Base-by-base conservation (phyloP, 2,113 vertebrate species). In the Gymnorhina tibicen region DNA sequence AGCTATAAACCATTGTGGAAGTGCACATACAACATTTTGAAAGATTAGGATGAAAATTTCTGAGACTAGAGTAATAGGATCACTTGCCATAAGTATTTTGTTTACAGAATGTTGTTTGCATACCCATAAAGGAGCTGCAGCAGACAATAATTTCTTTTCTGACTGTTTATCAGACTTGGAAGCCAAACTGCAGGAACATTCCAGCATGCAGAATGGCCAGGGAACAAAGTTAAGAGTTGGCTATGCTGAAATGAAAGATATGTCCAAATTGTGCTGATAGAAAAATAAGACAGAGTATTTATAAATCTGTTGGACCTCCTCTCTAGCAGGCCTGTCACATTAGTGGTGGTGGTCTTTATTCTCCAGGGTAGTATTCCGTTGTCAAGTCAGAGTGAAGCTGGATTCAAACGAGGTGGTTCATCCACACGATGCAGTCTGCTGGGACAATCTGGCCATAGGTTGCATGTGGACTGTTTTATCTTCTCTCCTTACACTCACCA, bases 41-140 rank as follows among this genome's bases (percentile, higher is more conserved):
- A 96, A 95, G 59, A 92, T 68, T 63, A 88, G 84, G 73, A 95
- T 93, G 46, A 70, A 94, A 52, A 93, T 58, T 88, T 94, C 76
- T 95, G 93, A 96, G 85, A 91, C 95, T 55, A 66, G 87, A 98
- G 83, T 75, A 78, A 59, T 64, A 91, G 85, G 77, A 91, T 93
- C 86, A 94, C 96, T 94, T 93, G 91, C 87, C 44, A 86, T 66
- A 58, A 52, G 27, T 26, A 62, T 52, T 27, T 42, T 83, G 35
- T 80, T 86, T 69, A 62, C 49, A 42, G 32, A 58, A 56, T 52
- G 33, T 42, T 72, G 76, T 73, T 89, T 60, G 59, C 49, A 44
- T 21, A 68, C 13, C 41, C 35, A 44, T 42, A 50, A n/a, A 72
- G 72, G 39, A 85, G 27, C 44, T 86, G 67, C 53, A 89, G 44